Base-by-base conservation (phyloP, 2,113 vertebrate genomes). In the Hippocampus barbouri region DNA sequence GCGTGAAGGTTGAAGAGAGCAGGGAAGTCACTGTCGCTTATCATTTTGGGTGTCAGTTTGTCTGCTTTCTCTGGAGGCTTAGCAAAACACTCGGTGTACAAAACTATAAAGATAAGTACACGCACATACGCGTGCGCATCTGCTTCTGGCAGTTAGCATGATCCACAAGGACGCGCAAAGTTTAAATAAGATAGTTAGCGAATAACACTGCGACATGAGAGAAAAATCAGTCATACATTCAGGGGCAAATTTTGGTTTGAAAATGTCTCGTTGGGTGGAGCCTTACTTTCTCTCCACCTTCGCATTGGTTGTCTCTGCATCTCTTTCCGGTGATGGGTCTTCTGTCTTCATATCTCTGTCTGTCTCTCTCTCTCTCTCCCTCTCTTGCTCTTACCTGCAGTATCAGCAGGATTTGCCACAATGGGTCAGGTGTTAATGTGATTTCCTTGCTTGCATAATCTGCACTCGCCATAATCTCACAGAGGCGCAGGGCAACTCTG, bases 1-100 rank as follows among this genome's bases (percentile, higher is more conserved):
- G 38, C 16, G 51, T 14, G 30, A 69, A 69, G 67, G 67, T 68
- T 57, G 57, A 68, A 68, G 30, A 54, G 49, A 54, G 16, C 20
- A 68, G 47, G 67, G 67, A 68, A 53, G 67, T 69, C 67, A 69
- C 34, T 16, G 51, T 20, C 30, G 34, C 67, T 69, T 69, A 69
- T 69, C 67, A 68, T 69, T 56, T 69, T 23, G 21, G 21, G 30
- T 57, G 67, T 69, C 51, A 69, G 56, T 69, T 56, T 41, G 67
- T 18, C 53, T 56, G 21, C 53, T 69, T 38, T 21, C 34, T 25
- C 47, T 18, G 66, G 14, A 20, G 47, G 66, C 49, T 68, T 11
- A 51, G 51, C 66, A 54, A 68, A 40, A 43, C 62, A 23, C 40
- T 7, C 40, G 34, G 21, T 43, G 40, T 65, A 7, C 40, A 27